phyloP scores from a whole-genome alignment of 1,140 invertebrate genomes.

The Dendrolimus punctatus region DNA sequence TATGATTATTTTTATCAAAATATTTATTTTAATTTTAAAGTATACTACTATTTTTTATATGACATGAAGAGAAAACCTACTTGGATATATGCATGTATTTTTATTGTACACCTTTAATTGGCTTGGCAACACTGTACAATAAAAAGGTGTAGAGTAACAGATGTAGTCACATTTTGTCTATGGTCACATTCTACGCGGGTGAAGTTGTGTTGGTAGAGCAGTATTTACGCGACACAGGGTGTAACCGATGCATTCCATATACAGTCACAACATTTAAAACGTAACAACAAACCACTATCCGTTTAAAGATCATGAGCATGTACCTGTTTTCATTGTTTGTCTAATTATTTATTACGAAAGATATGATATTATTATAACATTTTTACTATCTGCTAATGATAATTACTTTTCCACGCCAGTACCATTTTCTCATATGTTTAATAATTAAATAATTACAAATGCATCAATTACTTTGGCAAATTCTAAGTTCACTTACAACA shows the following conservation, averaged over 20 bases:
- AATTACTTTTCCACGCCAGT: constrained; percentile 43
- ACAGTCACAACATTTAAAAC: constrained; percentile 9
- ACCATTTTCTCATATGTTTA: constrained; percentile 10
- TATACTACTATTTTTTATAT: no score
- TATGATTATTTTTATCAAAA: no score
- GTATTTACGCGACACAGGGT: not conserved
- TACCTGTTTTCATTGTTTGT: constrained; percentile 41
- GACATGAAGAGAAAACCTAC: no score
- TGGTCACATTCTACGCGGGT: no score
- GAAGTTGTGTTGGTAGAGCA: not conserved
- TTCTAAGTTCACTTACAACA: constrained; percentile 24
- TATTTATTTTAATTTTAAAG: no score
- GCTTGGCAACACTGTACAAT: no score
- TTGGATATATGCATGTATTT: no score
- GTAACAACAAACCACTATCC: constrained; percentile 7
- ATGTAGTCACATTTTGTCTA: no score
- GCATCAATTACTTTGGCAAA: constrained; percentile 61
- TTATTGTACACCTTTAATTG: no score
- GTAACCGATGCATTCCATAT: constrained; percentile 9
- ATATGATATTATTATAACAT: constrained; percentile 43
- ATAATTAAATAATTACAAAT: constrained; percentile 50
- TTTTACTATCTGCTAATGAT: constrained; percentile 26
- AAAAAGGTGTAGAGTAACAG: no score
- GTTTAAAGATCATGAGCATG: constrained; percentile 35
- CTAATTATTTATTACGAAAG: constrained; percentile 35